Evolutionary conservation across 2,888 invertebrate genomes (phyloP).

Genomic region (Byasa hedistus): DNA sequence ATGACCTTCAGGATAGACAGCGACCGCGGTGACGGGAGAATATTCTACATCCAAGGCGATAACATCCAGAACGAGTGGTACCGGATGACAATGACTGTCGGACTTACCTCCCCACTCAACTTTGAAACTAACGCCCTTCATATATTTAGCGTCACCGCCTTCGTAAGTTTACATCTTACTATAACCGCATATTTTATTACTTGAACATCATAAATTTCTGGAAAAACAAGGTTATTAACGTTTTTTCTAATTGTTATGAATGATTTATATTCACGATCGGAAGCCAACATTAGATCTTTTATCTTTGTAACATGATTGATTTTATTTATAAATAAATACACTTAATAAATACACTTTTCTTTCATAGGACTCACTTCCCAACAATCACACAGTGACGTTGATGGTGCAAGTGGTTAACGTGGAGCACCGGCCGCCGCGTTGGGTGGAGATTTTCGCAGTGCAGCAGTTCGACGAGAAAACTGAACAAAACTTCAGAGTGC

Average conservation of each 20-base stretch:
- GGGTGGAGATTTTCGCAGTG: conserved; percentile 78
- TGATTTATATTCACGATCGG: no score
- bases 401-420: conserved; percentile 81
- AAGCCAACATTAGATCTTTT: no score
- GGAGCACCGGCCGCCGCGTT: conserved; percentile 80
- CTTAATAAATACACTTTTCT: no score
- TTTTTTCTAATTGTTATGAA: no score
- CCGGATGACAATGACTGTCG: conserved; percentile 59
- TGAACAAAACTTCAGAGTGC: conserved; percentile 60
- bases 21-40: conserved; percentile 55
- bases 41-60: conserved; percentile 59
- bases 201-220: no score
- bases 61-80: conserved; percentile 47
- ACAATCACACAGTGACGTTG: conserved; percentile 64
- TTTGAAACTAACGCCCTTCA: conserved; percentile 75
- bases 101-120: conserved; percentile 53
- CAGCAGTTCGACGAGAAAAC: conserved; percentile 80
- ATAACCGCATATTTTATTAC: background rate
- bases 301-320: no score
- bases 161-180: conserved; percentile 55
- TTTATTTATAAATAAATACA: no score
- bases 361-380: conserved; percentile 64
- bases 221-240: no score
- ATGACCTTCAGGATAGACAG: conserved; percentile 66
- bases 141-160: conserved; percentile 76